Evolutionary conservation across 2,113 vertebrate species (phyloP).

Genomic region (Scatophagus argus): DNA sequence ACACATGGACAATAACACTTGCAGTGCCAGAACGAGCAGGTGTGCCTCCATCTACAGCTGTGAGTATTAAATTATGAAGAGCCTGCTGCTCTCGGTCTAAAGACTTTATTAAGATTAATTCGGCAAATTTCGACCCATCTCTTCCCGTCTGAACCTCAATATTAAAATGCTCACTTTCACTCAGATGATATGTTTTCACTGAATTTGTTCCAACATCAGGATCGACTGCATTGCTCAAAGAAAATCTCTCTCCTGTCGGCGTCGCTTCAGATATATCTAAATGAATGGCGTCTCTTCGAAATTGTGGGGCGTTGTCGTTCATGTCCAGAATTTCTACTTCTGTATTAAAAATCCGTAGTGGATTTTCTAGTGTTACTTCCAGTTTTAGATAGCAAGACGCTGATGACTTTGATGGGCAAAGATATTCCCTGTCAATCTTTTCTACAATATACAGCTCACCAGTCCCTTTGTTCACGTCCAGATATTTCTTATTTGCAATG

Average conservation of each 20-base stretch:
- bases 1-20: constrained; percentile 58
- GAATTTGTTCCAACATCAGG: constrained; percentile 69
- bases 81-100: constrained; percentile 67
- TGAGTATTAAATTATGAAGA: constrained; percentile 64
- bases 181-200: constrained; percentile 51
- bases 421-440: constrained; percentile 82
- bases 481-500: too few relatives aligned
- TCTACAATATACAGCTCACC: constrained; percentile 83
- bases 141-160: constrained; percentile 65
- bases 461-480: constrained; percentile 86
- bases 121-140: constrained; percentile 58
- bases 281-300: constrained; percentile 79
- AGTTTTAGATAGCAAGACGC: constrained; percentile 75
- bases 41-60: constrained; percentile 68
- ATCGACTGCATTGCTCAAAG: constrained; percentile 70
- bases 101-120: constrained; percentile 53
- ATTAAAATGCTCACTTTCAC: constrained; percentile 37
- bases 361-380: constrained; percentile 81
- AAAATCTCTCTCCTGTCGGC: constrained; percentile 63
- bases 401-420: constrained; percentile 62
- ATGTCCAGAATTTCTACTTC: neutral
- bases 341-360: constrained; percentile 76
- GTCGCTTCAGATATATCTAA: constrained; percentile 75
- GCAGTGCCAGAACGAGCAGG: constrained; percentile 63
- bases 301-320: constrained; percentile 14